phyloP scores from a whole-genome alignment of 2,113 vertebrate genomes.

The Silurus asotus region DNA sequence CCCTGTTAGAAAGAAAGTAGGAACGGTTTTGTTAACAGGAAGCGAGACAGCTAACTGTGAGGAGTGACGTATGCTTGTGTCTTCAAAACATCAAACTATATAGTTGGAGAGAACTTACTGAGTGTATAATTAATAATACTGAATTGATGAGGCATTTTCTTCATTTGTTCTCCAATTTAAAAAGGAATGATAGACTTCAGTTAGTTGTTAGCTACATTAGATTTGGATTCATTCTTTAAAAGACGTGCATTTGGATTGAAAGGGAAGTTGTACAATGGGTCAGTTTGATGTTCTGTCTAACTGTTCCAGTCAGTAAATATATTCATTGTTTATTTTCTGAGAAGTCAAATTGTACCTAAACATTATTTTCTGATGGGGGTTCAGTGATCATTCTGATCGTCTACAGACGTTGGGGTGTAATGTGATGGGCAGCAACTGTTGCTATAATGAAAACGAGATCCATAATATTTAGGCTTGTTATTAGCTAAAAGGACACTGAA shows the following conservation, averaged over 20 bases:
- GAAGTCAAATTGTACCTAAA: neutral
- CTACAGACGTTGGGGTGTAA: conserved; percentile 29
- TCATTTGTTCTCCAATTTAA: neutral
- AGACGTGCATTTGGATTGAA: neutral
- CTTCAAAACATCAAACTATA: neutral
- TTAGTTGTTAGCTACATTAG: conserved; percentile 3
- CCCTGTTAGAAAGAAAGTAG: neutral
- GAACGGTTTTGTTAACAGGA: neutral
- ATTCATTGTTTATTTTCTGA: neutral
- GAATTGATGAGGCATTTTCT: neutral
- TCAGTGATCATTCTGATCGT: conserved; percentile 17
- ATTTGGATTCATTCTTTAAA: neutral
- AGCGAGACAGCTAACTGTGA: neutral
- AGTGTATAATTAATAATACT: neutral
- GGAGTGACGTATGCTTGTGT: neutral
- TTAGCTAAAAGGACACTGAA: neutral
- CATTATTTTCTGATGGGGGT: neutral
- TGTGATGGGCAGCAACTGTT: conserved; percentile 7
- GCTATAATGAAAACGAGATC: conserved; percentile 22
- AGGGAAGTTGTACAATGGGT: neutral
- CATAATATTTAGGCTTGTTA: neutral
- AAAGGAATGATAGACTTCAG: neutral
- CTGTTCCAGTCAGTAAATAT: neutral
- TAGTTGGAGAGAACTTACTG: neutral
- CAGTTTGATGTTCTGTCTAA: neutral